Evolutionary conservation across 92 coral and sea anemone genomes (phyloP).

Genomic region (Palythoa grandiflora): DNA sequence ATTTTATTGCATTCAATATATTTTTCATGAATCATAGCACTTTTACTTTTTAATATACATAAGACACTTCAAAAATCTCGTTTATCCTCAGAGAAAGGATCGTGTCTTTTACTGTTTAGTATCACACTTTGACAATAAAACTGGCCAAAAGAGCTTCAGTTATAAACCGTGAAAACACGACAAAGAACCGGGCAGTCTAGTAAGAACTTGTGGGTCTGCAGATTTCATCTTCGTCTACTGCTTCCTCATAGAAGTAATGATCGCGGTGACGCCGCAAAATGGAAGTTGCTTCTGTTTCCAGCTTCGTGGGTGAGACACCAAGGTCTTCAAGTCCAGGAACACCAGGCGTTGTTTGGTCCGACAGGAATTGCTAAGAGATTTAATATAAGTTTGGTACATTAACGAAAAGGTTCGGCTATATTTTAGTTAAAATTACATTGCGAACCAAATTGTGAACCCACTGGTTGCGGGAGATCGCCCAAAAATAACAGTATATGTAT

Average conservation of each 20-base stretch:
- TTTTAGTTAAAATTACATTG: no score
- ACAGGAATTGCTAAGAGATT: slow-evolving; percentile 77
- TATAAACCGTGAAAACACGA: background rate
- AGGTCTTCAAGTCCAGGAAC: slow-evolving; percentile 94
- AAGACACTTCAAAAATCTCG: no score
- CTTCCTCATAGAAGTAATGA: slow-evolving; percentile 89
- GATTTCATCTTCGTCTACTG: slow-evolving; percentile 90
- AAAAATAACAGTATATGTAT: no score
- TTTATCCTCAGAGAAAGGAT: no score
- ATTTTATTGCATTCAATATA: no score
- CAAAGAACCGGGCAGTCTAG: background rate
- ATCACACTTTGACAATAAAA: background rate
- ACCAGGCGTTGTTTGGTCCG: slow-evolving; percentile 81
- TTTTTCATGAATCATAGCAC: no score
- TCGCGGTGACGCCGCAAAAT: slow-evolving; percentile 95
- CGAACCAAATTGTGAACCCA: no score
- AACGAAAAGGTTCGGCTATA: background rate
- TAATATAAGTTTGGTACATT: background rate
- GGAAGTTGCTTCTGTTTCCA: slow-evolving; percentile 92
- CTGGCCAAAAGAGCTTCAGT: background rate
- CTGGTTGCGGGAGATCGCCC: no score
- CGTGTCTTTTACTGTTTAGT: background rate
- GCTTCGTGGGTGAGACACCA: slow-evolving; percentile 83
- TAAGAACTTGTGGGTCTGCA: slow-evolving; percentile 92
- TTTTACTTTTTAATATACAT: no score